A percentile compares a stretch with the other conserved stretches of the same genome.
Conservation (phyloP, 2,888 invertebrate genomes). For the Tetragonisca angustula region DNA sequence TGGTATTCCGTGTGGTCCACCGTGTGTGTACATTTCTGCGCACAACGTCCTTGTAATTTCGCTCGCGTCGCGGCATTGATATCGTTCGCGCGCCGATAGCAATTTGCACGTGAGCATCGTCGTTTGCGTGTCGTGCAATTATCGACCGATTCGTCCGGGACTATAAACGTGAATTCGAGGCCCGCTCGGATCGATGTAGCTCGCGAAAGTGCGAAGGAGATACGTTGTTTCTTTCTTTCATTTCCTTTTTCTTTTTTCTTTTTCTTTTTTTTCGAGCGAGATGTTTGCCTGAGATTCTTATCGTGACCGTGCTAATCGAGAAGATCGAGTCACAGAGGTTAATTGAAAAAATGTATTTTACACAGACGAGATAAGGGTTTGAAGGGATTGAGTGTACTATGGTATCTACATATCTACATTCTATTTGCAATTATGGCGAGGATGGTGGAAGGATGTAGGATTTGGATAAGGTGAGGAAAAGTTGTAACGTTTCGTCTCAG, state of each 20-base stretch:
- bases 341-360: neutral
- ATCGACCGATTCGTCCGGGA: neutral
- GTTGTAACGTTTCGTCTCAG: no score
- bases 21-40: constrained; percentile 59
- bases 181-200: no score
- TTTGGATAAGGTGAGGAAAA: no score
- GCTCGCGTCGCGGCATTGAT: constrained; percentile 17
- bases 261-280: neutral
- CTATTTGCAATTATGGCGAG: no score
- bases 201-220: neutral
- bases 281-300: neutral
- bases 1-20: constrained; percentile 71
- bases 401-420: no score
- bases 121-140: constrained; percentile 21
- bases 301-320: neutral
- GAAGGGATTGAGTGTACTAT: no score
- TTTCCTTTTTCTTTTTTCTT: no score
- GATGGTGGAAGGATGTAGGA: no score
- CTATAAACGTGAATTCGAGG: no score
- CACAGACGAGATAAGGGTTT: neutral
- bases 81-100: constrained; percentile 34
- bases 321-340: neutral
- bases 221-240: no score
- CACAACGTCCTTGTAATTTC: constrained; percentile 36
- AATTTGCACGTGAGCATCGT: constrained; percentile 14